Conservation (phyloP, 1,140 invertebrate genomes). For the Drosophila malerkotliana region DNA sequence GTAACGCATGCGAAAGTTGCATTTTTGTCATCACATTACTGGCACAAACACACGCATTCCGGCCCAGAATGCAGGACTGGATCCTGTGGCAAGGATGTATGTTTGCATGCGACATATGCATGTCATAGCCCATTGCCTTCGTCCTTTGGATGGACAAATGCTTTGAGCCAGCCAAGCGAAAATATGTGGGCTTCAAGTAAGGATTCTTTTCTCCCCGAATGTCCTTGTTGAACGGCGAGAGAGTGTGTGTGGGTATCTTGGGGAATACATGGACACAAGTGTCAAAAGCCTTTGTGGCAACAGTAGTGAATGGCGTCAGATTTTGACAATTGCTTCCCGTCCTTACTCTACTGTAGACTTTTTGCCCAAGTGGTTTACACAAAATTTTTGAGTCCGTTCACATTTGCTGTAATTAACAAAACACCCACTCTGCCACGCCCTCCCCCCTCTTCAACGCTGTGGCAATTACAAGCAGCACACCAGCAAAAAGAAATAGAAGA, state of each 20-base stretch:
- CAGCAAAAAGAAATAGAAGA: neutral
- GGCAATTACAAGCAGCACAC: constrained; percentile 21
- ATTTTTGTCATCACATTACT: constrained; percentile 47
- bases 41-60: constrained; percentile 11
- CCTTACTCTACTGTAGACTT: constrained; percentile 6
- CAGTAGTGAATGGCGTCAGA: constrained; percentile 37
- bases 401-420: constrained; percentile 51
- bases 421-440: constrained; percentile 4
- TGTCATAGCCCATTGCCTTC: constrained; percentile 38
- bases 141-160: constrained; percentile 43
- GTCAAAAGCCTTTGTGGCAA: constrained; percentile 66
- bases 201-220: constrained; percentile 10
- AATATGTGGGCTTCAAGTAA: constrained; percentile 31
- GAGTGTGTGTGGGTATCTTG: neutral
- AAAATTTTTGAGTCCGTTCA: constrained; percentile 40
- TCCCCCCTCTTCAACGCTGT: constrained; percentile 2
- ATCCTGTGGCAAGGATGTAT: constrained; percentile 10
- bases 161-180: constrained; percentile 40
- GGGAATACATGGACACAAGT: constrained; percentile 45
- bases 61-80: neutral
- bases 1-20: constrained; percentile 49
- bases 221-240: constrained; percentile 17
- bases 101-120: constrained; percentile 3
- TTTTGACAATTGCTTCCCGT: constrained; percentile 53
- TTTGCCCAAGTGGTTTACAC: constrained; percentile 35